These are phyloP conservation scores for Prosapia bicincta DNA, from an alignment of 2,888 invertebrate genomes.

Conservation along the genomic window DNA sequence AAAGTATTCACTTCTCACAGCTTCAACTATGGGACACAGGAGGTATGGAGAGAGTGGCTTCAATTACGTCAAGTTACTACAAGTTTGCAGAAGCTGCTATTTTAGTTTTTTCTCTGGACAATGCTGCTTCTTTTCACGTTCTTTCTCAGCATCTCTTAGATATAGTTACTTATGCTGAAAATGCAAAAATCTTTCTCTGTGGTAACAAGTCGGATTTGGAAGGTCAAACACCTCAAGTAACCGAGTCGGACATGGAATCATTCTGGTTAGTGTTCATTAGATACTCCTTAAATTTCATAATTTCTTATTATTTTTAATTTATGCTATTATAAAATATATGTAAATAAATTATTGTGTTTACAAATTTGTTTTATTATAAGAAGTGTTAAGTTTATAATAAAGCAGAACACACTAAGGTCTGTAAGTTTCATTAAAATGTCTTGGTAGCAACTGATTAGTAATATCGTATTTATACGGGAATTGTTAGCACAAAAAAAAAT, in stretches of 20 bases:
- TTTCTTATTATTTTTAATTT: too few species aligned
- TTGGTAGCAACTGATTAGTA: too few species aligned
- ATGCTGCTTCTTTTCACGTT: constrained; percentile 88
- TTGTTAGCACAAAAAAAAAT: too few species aligned
- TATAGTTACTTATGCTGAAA: constrained; percentile 91
- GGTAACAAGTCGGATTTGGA: constrained; percentile 88
- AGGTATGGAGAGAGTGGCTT: constrained; percentile 94
- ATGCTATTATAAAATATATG: too few species aligned
- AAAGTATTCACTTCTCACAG: constrained; percentile 50
- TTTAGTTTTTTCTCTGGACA: constrained; percentile 85
- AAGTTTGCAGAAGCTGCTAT: constrained; percentile 94
- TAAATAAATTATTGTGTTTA: too few species aligned
- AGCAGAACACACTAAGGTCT: too few species aligned
- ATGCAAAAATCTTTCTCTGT: constrained; percentile 92
- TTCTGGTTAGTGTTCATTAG: constrained; percentile 74
- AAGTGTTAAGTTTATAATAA: too few species aligned
- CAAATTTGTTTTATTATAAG: too few species aligned
- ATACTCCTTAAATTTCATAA: too few species aligned
- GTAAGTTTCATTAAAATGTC: too few species aligned
- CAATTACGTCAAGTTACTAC: constrained; percentile 92
- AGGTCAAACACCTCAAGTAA: constrained; percentile 67
- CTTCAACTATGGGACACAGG: constrained; percentile 95
- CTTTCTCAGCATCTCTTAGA: constrained; percentile 90
- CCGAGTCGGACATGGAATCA: constrained; percentile 82
- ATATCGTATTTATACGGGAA: too few species aligned